Conservation (phyloP, 1,140 invertebrate species). For the Papilio dardanus region DNA sequence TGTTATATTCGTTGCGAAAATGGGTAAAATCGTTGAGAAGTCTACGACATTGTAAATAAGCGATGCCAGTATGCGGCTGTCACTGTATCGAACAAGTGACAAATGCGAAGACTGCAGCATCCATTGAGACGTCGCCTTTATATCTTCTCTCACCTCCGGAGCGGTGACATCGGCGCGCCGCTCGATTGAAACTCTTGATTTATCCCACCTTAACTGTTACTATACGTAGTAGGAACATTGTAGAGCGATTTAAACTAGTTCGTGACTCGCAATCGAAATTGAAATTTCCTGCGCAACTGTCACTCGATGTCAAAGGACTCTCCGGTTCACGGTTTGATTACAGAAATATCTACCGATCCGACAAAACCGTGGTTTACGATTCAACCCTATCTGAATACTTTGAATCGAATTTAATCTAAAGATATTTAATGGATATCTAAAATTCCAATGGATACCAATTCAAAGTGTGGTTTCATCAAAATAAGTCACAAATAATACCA, state of each 20-base stretch:
- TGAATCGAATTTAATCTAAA: not conserved
- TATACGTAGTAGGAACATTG: not conserved
- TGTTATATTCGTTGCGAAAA: not conserved
- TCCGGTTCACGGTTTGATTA: not conserved
- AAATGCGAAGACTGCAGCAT: conserved; percentile 21
- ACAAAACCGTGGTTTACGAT: conserved; percentile 4
- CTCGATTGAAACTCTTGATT: conserved; percentile 22
- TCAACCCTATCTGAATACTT: not conserved
- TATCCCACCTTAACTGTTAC: conserved; percentile 20
- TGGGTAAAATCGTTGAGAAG: not conserved
- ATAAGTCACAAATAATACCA: not conserved
- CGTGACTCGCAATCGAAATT: conserved; percentile 31
- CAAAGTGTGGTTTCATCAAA: not conserved
- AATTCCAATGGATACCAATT: not conserved
- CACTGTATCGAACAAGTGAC: conserved; percentile 8
- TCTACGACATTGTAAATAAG: conserved; percentile 17
- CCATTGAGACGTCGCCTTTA: conserved; percentile 26
- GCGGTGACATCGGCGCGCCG: conserved; percentile 5
- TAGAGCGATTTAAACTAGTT: conserved; percentile 27
- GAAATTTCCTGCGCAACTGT: conserved; percentile 30
- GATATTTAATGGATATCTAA: conserved; percentile 3
- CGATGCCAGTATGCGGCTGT: conserved; percentile 2
- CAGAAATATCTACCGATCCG: not conserved
- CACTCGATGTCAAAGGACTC: conserved; percentile 21
- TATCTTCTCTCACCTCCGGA: conserved; percentile 5